Evolutionary conservation across 2,797 vertebrate species (phyloP), one percentile per base, ranked within the genome.

Genomic region (Eremophila alpestris): DNA sequence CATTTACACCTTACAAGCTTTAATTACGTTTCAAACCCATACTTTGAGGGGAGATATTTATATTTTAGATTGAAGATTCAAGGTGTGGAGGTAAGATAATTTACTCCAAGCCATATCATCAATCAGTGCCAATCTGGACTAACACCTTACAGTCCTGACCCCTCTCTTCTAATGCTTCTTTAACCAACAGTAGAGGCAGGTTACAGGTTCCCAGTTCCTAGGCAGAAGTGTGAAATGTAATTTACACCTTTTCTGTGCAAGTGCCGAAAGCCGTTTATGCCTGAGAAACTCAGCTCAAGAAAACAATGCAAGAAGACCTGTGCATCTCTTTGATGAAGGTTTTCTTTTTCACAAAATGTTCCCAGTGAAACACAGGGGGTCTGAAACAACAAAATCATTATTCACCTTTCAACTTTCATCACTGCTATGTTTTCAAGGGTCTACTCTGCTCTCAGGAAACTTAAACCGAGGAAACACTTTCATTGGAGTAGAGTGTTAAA

Each of bases 211-310:
- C 63, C 46, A 62, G 8, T 83, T 83, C 83, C 55, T 67, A 76
- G 67, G 73, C 41, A 86, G 73, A 91, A 91, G 89, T 77, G 95
- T 79, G 93, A 96, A 95, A 96, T 63, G 80, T 43, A 96, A 96
- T 97, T 95, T 94, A 76, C 95, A 95, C 82, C 80, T 94, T 62
- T 70, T 49, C 62, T 83, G 59, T 63, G 40, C 21, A 70, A 94
- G 58, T 65, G 65, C 32, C 0, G 3, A 89, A 74, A 82, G 77
- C 69, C 2, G 0, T 76, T 90, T 91, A 84, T 38, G 30, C 69
- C 70, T 82, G 93, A 90, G 76, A 90, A 94, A 70, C 56, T 83
- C 79, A 56, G 62, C 62, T 89, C 45, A 78, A 71, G 78, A 76
- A 81, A 91, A 89, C 84, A 91, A 86, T 79, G 51, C 59, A 87